phyloP scores from a whole-genome alignment of 2,113 vertebrate genomes.

The Ciconia boyciana region DNA sequence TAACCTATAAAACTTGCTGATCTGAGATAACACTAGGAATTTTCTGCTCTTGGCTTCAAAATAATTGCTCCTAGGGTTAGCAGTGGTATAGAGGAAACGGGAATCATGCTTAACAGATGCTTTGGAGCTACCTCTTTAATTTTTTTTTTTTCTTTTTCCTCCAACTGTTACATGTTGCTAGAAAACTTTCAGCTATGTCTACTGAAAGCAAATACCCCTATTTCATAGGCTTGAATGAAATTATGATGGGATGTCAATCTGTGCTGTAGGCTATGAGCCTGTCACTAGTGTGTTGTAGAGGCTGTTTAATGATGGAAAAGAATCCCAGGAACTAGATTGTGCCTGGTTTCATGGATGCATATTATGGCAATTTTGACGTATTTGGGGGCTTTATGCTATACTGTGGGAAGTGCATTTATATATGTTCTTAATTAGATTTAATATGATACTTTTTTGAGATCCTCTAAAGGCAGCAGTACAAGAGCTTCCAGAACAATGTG shows the following conservation, averaged over 20 bases:
- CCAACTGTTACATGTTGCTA: neutral
- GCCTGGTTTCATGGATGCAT: neutral
- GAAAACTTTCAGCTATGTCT: neutral
- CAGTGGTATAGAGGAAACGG: neutral
- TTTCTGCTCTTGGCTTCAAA: neutral
- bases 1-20: neutral
- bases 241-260: neutral
- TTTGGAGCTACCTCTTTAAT: neutral
- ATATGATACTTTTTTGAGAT: neutral
- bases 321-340: neutral
- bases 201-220: neutral
- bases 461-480: neutral
- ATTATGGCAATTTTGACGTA: neutral
- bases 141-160: neutral
- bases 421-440: neutral
- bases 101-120: neutral
- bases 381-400: neutral
- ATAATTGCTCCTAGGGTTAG: neutral
- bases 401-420: neutral
- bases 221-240: neutral
- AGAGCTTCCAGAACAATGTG: neutral
- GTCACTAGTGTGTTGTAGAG: neutral
- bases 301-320: neutral
- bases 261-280: neutral
- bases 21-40: neutral